phyloP scores from a whole-genome alignment of 2,888 invertebrate genomes.

The Drosophila leonis region DNA sequence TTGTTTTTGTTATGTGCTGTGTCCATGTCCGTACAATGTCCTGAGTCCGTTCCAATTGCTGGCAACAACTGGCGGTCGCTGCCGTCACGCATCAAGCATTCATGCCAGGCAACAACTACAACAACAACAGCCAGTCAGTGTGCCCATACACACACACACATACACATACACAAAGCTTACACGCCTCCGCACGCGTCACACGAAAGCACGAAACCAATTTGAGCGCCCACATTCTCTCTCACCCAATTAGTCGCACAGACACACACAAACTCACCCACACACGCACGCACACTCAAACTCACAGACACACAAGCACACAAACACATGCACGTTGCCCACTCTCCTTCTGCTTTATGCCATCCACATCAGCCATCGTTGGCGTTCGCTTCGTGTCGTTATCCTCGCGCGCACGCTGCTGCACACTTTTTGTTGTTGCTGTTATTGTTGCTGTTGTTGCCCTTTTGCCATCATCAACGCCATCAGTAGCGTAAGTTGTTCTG shows the following conservation, averaged over 20 bases:
- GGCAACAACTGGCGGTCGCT: conserved; percentile 78
- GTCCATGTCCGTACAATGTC: conserved; percentile 49
- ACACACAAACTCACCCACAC: conserved; percentile 50
- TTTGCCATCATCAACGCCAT: conserved; percentile 79
- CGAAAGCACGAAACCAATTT: conserved; percentile 82
- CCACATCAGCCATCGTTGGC: conserved; percentile 45
- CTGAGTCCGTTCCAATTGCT: conserved; percentile 72
- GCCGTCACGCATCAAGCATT: conserved; percentile 80
- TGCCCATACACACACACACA: conserved; percentile 13
- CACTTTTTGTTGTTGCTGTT: conserved; percentile 67
- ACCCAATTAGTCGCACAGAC: conserved; percentile 84
- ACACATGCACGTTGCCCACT: conserved; percentile 21
- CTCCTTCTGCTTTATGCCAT: conserved; percentile 25
- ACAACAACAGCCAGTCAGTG: conserved; percentile 42
- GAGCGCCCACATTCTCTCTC: conserved; percentile 83
- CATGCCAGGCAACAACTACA: conserved; percentile 63
- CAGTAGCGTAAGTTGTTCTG: conserved; percentile 77
- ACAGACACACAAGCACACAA: conserved; percentile 25
- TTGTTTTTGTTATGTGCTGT: conserved; percentile 30
- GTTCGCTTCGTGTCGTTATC: conserved; percentile 73
- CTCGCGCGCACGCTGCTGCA: conserved; percentile 76
- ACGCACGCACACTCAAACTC: not conserved
- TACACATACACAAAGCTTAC: conserved; percentile 58
- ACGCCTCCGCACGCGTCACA: conserved; percentile 78
- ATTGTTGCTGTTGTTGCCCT: conserved; percentile 64